phyloP scores from a whole-genome alignment of 2,113 vertebrate species.

The Balaenoptera acutorostrata region DNA sequence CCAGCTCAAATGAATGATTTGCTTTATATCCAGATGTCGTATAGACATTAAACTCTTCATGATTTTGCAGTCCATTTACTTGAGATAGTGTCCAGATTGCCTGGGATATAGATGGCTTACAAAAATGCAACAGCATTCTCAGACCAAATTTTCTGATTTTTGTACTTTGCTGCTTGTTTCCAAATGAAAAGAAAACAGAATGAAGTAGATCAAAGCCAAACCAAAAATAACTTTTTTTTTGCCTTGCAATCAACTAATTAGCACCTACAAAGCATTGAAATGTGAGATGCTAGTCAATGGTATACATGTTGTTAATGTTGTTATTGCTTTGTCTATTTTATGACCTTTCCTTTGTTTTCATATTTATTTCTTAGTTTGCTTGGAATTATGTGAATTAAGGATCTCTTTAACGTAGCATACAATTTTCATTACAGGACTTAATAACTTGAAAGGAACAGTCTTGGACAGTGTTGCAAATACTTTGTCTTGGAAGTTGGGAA shows the following conservation, averaged over 20 bases:
- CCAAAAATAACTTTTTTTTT: neutral
- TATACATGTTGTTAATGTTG: neutral
- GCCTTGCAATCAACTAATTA: neutral
- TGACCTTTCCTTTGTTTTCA: conserved; percentile 47
- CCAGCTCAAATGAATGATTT: neutral
- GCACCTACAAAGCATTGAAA: neutral
- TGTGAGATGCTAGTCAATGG: neutral
- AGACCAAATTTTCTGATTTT: neutral
- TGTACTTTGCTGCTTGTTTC: neutral
- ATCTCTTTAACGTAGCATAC: conserved; percentile 45
- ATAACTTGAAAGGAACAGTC: conserved; percentile 48
- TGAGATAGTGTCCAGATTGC: neutral
- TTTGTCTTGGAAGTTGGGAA: conserved; percentile 55
- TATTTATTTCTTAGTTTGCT: conserved; percentile 36
- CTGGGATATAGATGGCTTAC: neutral
- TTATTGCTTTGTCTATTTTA: conserved; percentile 37
- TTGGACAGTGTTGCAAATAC: conserved; percentile 23
- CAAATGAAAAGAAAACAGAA: neutral
- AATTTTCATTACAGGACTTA: conserved; percentile 50
- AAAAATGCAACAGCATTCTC: neutral
- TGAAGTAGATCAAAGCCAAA: neutral
- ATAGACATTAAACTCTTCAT: neutral
- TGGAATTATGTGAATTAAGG: conserved; percentile 39
- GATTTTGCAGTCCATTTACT: neutral
- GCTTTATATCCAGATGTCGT: neutral